Conservation (phyloP, 2,113 vertebrate species). For the Mustela nigripes region DNA sequence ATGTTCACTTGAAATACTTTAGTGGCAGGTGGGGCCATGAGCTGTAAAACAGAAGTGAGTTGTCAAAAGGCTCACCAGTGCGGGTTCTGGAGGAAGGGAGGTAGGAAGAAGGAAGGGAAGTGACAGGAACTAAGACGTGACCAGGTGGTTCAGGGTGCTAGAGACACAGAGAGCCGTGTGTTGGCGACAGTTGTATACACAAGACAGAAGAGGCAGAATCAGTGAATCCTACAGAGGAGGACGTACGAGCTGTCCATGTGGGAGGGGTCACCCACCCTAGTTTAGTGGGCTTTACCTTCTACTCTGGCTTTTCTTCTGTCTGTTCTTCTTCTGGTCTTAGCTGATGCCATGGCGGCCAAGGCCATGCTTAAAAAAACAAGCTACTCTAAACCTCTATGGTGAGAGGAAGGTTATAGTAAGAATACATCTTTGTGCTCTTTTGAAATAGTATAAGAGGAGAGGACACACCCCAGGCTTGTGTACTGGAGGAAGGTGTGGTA, state of each 20-base stretch:
- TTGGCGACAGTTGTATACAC: background rate
- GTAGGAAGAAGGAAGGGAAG: background rate
- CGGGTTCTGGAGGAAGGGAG: background rate
- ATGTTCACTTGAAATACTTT: background rate
- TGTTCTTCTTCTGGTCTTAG: background rate
- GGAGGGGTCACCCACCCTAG: background rate
- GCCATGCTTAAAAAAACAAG: background rate
- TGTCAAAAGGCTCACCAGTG: too few relatives aligned
- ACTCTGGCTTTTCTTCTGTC: background rate
- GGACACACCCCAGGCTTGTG: accelerated
- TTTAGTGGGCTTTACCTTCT: too few relatives aligned
- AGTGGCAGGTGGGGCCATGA: background rate
- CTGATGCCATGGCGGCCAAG: background rate
- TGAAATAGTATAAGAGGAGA: background rate
- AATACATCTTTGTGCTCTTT: background rate
- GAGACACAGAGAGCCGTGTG: too few relatives aligned
- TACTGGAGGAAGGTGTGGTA: too few relatives aligned
- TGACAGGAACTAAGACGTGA: background rate
- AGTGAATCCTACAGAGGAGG: background rate
- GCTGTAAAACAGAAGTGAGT: background rate
- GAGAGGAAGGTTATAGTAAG: background rate
- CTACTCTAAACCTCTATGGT: background rate
- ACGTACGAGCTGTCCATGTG: accelerated
- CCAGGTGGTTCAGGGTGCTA: background rate
- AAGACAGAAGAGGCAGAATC: background rate